A percentile compares a stretch with the other conserved stretches of the same genome.
phyloP scores from a whole-genome alignment of 2,113 vertebrate genomes.

The Prionailurus viverrinus region DNA sequence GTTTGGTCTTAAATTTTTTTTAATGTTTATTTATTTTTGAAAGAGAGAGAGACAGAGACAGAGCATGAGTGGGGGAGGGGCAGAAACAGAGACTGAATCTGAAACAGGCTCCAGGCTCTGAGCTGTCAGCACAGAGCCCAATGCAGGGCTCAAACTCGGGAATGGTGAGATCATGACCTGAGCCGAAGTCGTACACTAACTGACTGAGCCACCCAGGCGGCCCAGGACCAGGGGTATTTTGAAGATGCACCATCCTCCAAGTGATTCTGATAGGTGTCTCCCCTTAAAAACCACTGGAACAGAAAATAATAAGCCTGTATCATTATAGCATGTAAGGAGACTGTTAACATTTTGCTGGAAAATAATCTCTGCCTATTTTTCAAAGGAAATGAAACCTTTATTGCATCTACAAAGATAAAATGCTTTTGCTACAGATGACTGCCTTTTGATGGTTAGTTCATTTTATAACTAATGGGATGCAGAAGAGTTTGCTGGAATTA shows the following conservation, averaged over 20 bases:
- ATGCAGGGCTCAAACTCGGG: too few relatives aligned
- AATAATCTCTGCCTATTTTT: conserved; percentile 52
- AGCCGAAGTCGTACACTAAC: too few relatives aligned
- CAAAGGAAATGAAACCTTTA: conserved; percentile 61
- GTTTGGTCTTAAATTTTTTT: too few relatives aligned
- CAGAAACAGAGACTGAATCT: too few relatives aligned
- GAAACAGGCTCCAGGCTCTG: too few relatives aligned
- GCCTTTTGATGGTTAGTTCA: conserved; percentile 44
- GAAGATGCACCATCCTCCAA: not conserved
- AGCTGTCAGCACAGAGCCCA: too few relatives aligned
- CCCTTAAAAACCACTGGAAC: conserved; percentile 30
- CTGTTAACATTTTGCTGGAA: conserved; percentile 51
- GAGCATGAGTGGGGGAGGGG: too few relatives aligned
- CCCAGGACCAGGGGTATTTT: not conserved
- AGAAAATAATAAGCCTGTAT: conserved; percentile 50
- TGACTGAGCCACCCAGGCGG: too few relatives aligned
- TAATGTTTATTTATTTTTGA: too few relatives aligned
- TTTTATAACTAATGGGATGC: conserved; percentile 64
- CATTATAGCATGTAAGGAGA: not conserved
- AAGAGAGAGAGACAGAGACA: too few relatives aligned
- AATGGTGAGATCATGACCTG: too few relatives aligned
- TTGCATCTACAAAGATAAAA: conserved; percentile 63
- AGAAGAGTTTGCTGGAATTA: conserved; percentile 56
- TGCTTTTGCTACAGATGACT: conserved; percentile 62
- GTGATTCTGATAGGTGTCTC: not conserved